Conservation (phyloP, 2,797 vertebrate genomes). For the Sebastes trivittatus region DNA sequence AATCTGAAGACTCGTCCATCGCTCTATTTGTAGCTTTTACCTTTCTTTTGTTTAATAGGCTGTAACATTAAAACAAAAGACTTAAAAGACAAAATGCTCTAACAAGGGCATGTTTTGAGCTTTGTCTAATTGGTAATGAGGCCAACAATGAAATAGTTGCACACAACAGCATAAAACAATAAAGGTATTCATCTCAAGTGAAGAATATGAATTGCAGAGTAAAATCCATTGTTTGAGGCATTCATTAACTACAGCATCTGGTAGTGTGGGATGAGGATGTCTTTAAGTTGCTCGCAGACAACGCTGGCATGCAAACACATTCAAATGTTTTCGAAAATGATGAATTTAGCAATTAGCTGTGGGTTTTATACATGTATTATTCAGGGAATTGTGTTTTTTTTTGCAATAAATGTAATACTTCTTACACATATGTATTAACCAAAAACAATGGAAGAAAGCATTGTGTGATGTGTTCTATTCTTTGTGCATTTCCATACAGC, state of each 20-base stretch:
- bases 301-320: background rate
- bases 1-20: background rate
- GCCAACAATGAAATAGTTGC: background rate
- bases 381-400: background rate
- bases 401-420: background rate
- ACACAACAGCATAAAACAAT: conserved; percentile 17
- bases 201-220: conserved; percentile 2
- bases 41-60: background rate
- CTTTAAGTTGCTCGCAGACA: conserved; percentile 6
- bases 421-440: background rate
- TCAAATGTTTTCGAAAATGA: conserved; percentile 1
- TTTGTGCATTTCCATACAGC: background rate
- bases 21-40: background rate
- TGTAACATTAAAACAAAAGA: background rate
- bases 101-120: background rate
- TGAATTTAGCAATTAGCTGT: conserved; percentile 11
- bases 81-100: background rate
- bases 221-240: conserved; percentile 23
- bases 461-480: background rate
- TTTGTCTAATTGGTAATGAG: conserved; percentile 14
- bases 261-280: conserved; percentile 44
- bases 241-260: conserved; percentile 54
- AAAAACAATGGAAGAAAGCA: background rate
- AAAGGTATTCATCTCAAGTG: conserved; percentile 18
- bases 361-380: background rate